Percentiles rank a stretch among this genome's conserved stretches.
These are phyloP conservation scores for Teleogryllus occipitalis DNA, from an alignment of 1,140 invertebrate genomes.

Conservation along the genomic window DNA sequence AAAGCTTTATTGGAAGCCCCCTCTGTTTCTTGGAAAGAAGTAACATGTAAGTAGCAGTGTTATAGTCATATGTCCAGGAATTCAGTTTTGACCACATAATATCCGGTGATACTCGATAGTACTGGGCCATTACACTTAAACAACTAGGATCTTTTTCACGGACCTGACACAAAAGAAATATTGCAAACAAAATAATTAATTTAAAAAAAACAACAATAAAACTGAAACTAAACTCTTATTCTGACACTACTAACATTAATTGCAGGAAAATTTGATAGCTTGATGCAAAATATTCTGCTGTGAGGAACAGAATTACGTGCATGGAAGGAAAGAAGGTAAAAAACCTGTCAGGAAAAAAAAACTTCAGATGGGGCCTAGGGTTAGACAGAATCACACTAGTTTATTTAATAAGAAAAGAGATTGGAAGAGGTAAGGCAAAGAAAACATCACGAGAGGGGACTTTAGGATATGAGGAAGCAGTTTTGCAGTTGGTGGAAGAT, in stretches of 20 bases:
- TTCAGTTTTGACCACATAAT: slow-evolving; percentile 41
- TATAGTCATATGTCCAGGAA: slow-evolving; percentile 63
- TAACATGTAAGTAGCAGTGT: slow-evolving; percentile 70
- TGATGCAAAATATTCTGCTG: background rate
- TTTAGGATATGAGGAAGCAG: too few relatives aligned
- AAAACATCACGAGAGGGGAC: too few relatives aligned
- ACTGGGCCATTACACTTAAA: slow-evolving; percentile 52
- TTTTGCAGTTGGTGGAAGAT: too few relatives aligned
- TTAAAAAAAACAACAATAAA: background rate
- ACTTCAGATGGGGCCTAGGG: background rate
- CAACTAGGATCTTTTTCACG: slow-evolving; percentile 54
- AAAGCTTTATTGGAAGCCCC: slow-evolving; percentile 41
- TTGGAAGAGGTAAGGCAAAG: too few relatives aligned
- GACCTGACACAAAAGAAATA: slow-evolving; percentile 26
- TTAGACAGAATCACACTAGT: background rate
- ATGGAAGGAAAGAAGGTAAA: background rate
- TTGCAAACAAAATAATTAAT: background rate
- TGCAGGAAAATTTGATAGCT: background rate
- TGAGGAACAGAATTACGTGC: background rate
- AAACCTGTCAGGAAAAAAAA: background rate
- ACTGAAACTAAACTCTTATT: background rate
- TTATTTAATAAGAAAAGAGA: too few relatives aligned
- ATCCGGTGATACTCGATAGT: slow-evolving; percentile 34
- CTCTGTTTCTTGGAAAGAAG: slow-evolving; percentile 56
- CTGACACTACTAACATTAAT: background rate